Evolutionary conservation across 2,113 vertebrate species (phyloP), one percentile per base, ranked within the genome.

Genomic region (Lates calcarifer): DNA sequence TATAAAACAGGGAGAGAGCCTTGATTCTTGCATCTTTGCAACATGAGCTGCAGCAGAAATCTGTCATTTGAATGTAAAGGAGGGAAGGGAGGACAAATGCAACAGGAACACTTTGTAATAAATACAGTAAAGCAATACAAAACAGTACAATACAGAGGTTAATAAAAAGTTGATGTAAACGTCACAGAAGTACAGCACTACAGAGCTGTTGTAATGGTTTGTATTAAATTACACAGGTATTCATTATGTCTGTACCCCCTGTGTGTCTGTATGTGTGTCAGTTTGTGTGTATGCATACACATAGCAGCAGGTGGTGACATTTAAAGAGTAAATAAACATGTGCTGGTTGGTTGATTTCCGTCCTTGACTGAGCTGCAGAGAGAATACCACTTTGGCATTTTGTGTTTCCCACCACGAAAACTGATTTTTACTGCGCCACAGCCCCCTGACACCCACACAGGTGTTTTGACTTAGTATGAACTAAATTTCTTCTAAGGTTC

Each of bases 241-340:
- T 57, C 18, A 67, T 76, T 17, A 72, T 24, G 20, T 33, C 37
- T n/a, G 24, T n/a, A 2, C 57, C 37, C 47, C 12, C 58, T 4
- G 0, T 33, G 47, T 17, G 45, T 13, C 41, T 70, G 37, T 56
- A 12, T 45, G 13, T 14, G 41, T 57, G 37, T 18, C 37, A 43
- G 28, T 31, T 37, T 74, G 9, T 79, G 37, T 72, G 37, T 12
- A 11, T 13, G 4, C 56, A 43, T 37, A 31, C 5, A 2, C 33
- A 31, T 1, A 31, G 76, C 71, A 73, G 61, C 82, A 89, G 70
- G 74, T 78, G 58, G 79, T 90, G 89, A 85, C 74, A 87, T 90
- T 90, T 22, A 33, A 85, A 74, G 2, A 13, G 22, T 66, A 83
- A 73, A 85, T 66, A 79, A 76, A 83, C 81, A 82, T 3, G 13